Percentiles rank a stretch among this genome's conserved stretches.
Conservation (phyloP, 2,797 vertebrate species). For the Bradypodion ventrale region DNA sequence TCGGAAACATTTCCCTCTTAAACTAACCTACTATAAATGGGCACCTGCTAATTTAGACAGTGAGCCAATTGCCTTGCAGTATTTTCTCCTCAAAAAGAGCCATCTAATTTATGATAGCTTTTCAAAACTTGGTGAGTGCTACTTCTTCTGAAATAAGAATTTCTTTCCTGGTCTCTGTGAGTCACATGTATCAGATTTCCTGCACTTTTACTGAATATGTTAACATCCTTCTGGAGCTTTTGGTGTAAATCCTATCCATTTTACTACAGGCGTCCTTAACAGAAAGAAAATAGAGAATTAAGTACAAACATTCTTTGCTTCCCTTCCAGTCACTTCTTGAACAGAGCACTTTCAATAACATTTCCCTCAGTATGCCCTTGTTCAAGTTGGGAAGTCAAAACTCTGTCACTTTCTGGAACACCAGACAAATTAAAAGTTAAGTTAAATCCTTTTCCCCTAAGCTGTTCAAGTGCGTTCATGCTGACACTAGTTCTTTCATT, state of each 20-base stretch:
- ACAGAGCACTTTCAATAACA: background rate
- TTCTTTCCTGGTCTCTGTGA: no score
- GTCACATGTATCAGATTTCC: no score
- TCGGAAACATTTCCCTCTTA: background rate
- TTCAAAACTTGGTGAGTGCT: no score
- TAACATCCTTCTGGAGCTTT: no score
- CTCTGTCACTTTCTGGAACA: background rate
- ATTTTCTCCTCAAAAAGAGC: background rate
- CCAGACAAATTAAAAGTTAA: background rate
- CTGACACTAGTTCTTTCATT: background rate
- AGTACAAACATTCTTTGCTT: background rate
- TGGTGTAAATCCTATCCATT: no score
- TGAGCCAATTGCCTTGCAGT: background rate
- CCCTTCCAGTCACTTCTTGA: no score
- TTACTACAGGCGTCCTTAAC: no score
- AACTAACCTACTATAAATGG: background rate
- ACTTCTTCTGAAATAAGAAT: no score
- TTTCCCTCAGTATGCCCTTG: background rate
- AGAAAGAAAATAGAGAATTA: background rate
- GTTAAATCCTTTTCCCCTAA: background rate
- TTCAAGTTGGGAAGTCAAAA: background rate
- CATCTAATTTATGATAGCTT: no score
- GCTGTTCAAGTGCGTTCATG: background rate
- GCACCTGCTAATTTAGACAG: background rate
- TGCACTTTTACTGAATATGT: no score